Conservation (phyloP, 2,797 vertebrate genomes). For the Pantherophis vulpinus region DNA sequence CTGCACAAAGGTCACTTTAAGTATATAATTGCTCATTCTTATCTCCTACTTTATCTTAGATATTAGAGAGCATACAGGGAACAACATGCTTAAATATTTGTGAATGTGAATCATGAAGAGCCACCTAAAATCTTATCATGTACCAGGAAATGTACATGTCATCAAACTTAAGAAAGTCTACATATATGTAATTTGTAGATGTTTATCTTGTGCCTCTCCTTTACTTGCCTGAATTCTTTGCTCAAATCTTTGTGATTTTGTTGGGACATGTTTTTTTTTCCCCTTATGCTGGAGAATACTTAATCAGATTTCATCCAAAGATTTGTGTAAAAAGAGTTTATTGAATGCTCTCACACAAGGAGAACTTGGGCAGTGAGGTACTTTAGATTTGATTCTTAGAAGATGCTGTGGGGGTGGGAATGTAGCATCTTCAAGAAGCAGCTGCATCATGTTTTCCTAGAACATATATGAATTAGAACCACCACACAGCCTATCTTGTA, state of each 20-base stretch:
- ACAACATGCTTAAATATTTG: slow-evolving; percentile 11
- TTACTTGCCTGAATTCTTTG: neutral
- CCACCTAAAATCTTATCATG: neutral
- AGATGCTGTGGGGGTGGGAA: neutral
- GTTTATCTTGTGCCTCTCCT: neutral
- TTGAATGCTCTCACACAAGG: neutral
- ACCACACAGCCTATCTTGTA: neutral
- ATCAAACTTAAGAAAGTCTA: neutral
- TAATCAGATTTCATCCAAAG: neutral
- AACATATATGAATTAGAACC: neutral
- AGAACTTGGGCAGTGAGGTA: neutral
- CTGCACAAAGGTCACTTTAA: slow-evolving; percentile 7
- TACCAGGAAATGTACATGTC: neutral
- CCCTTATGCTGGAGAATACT: neutral
- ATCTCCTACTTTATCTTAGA: slow-evolving; percentile 20
- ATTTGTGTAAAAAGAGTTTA: neutral
- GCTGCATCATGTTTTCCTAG: neutral
- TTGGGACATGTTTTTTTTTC: neutral
- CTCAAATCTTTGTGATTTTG: neutral
- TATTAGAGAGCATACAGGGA: neutral
- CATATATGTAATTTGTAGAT: neutral
- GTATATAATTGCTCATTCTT: neutral
- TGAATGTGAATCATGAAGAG: neutral
- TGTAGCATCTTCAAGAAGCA: neutral
- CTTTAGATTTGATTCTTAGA: neutral